phyloP scores from a whole-genome alignment of 2,888 invertebrate species.

The Diploptera punctata region DNA sequence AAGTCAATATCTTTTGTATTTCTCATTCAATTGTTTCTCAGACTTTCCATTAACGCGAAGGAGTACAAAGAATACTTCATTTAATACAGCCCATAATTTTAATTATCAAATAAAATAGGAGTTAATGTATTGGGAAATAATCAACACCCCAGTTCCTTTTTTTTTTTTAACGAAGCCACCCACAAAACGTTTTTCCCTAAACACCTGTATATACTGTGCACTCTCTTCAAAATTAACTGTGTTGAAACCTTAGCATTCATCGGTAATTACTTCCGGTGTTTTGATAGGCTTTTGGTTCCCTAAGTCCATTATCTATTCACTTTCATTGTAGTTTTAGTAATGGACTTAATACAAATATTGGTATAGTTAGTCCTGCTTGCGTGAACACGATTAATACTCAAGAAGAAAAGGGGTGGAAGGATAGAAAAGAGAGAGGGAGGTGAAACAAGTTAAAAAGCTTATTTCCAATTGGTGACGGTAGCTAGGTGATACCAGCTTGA shows the following conservation, averaged over 20 bases:
- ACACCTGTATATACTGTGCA: slow-evolving; percentile 14
- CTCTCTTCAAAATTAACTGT: slow-evolving; percentile 25
- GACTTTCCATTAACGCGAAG: too few relatives aligned
- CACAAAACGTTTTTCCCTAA: neutral
- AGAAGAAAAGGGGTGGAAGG: neutral
- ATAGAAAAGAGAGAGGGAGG: neutral
- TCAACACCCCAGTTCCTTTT: neutral
- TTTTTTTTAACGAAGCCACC: neutral
- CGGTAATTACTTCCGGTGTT: slow-evolving; percentile 29
- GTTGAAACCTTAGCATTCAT: slow-evolving; percentile 29
- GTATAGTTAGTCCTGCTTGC: slow-evolving; percentile 28
- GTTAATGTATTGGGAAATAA: neutral
- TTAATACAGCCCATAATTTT: neutral
- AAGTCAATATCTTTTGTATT: too few relatives aligned
- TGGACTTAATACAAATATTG: slow-evolving; percentile 29
- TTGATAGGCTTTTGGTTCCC: slow-evolving; percentile 25
- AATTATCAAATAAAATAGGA: neutral
- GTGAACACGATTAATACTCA: slow-evolving; percentile 28
- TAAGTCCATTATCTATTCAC: slow-evolving; percentile 24
- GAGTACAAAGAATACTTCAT: neutral
- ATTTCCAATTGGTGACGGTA: slow-evolving; percentile 31
- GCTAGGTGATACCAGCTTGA: slow-evolving; percentile 22
- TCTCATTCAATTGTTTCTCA: too few relatives aligned
- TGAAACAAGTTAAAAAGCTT: slow-evolving; percentile 4
- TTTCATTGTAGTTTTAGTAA: slow-evolving; percentile 26